phyloP scores from a whole-genome alignment of 2,888 invertebrate genomes.

The Eupithecia vulgata region DNA sequence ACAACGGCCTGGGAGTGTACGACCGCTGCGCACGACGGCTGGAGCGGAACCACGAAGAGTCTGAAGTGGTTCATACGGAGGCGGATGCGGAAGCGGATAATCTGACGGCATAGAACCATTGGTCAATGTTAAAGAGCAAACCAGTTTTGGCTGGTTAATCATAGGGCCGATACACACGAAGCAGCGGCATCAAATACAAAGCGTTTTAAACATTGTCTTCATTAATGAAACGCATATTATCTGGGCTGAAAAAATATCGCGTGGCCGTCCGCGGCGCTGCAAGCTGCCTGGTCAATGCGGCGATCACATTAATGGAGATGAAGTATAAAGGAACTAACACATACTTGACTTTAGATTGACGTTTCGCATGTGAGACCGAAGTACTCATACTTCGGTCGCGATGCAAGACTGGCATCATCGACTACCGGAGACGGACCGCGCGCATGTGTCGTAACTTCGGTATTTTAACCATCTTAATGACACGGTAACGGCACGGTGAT shows the following conservation, averaged over 20 bases:
- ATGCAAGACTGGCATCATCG: too few species aligned
- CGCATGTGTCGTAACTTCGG: too few species aligned
- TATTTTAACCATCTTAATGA: too few species aligned
- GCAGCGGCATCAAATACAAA: neutral
- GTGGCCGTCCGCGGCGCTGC: neutral
- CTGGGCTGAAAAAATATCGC: neutral
- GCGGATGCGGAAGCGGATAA: neutral
- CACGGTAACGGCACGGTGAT: too few species aligned
- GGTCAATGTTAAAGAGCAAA: neutral
- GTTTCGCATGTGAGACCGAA: too few species aligned
- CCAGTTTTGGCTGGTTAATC: neutral
- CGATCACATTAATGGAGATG: too few species aligned
- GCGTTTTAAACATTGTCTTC: neutral
- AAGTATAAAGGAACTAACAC: too few species aligned
- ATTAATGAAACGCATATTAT: neutral
- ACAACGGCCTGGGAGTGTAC: slow-evolving; percentile 86
- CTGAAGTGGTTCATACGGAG: slow-evolving; percentile 48
- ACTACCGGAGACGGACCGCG: too few species aligned
- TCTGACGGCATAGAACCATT: neutral
- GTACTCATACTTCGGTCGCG: too few species aligned
- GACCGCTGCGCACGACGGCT: slow-evolving; percentile 43
- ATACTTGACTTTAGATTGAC: too few species aligned
- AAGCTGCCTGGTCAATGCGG: too few species aligned
- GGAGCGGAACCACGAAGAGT: slow-evolving; percentile 43
- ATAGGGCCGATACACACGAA: neutral